Evolutionary conservation across 2,888 invertebrate genomes (phyloP), one percentile per base, ranked within the genome.

Genomic region (Seladonia tumulorum): DNA sequence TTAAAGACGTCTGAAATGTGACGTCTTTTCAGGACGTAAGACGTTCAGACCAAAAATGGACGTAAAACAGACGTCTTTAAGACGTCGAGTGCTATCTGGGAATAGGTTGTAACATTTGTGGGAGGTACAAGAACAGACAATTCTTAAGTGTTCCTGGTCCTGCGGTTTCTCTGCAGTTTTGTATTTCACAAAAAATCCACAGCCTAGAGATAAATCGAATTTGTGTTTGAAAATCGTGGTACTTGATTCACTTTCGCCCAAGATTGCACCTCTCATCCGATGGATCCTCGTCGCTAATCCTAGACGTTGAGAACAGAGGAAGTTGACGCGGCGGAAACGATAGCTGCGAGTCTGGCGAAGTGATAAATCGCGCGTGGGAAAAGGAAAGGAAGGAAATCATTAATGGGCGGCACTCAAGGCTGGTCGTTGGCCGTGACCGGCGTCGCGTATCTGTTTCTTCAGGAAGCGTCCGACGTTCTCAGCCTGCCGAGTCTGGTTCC

Each of bases 401-500:
- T 86, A 88, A 87, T 83, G 83, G 83, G 72, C 81, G 72, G 81
- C 79, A 80, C 72, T 90, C 92, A 92, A 93, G 93, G 92, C 90
- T 93, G 93, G 92, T 91, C 92, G 90, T 92, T 93, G 93, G 91
- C 93, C 93, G 93, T 91, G 90, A 90, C 92, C 90, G 86, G 82
- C 89, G 89, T 88, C 88, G 87, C 89, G 87, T 88, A 88, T 88
- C 90, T 83, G 74, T 84, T 88, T 82, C 85, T 86, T 90, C 92
- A 88, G 87, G 86, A 91, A 88, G 91, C 85, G 81, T 82, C 76
- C 86, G 79, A 76, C 49, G 73, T 88, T 83, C 83, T 83, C 83
- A 39, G 22, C 79, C 39, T 22, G 73, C 42, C 47, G 35, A 35
- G 68, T 66, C 45, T 60, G 25, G 47, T 49, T 66, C 66, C 5